Percentiles rank a stretch among this genome's conserved stretches.
These are phyloP conservation scores for Strigamia crassipes DNA, from an alignment of 2,888 invertebrate species.

Conservation along the genomic window DNA sequence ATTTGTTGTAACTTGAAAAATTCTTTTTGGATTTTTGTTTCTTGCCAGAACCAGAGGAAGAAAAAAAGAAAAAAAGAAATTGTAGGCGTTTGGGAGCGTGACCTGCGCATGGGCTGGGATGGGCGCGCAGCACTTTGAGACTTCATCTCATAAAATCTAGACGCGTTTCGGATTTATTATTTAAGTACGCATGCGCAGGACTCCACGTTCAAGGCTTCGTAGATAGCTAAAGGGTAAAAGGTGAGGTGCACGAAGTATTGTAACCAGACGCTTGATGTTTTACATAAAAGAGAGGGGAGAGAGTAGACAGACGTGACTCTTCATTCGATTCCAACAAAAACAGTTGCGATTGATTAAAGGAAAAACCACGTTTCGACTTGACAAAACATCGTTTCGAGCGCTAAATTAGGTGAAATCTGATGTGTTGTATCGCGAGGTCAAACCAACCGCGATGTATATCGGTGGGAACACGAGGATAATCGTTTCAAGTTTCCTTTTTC, in stretches of 20 bases:
- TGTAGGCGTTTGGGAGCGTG: constrained; percentile 2
- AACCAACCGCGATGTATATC: neutral
- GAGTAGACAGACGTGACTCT: constrained; percentile 34
- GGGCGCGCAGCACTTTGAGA: constrained; percentile 27
- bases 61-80: neutral
- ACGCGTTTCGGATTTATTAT: constrained; percentile 33
- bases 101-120: neutral
- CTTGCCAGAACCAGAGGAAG: neutral
- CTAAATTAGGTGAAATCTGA: constrained; percentile 19
- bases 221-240: constrained; percentile 32
- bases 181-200: constrained; percentile 32
- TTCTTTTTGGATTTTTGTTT: neutral
- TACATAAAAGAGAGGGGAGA: constrained; percentile 24
- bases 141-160: constrained; percentile 42
- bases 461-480: neutral
- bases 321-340: constrained; percentile 19
- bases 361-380: neutral
- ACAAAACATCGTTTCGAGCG: too few relatives aligned
- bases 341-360: constrained; percentile 22
- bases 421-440: neutral
- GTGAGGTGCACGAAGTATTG: constrained; percentile 29
- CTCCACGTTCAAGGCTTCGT: constrained; percentile 17
- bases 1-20: neutral
- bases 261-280: constrained; percentile 14
- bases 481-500: neutral